phyloP scores from a whole-genome alignment of 2,113 vertebrate species.

The Pachypanchax playfairii region DNA sequence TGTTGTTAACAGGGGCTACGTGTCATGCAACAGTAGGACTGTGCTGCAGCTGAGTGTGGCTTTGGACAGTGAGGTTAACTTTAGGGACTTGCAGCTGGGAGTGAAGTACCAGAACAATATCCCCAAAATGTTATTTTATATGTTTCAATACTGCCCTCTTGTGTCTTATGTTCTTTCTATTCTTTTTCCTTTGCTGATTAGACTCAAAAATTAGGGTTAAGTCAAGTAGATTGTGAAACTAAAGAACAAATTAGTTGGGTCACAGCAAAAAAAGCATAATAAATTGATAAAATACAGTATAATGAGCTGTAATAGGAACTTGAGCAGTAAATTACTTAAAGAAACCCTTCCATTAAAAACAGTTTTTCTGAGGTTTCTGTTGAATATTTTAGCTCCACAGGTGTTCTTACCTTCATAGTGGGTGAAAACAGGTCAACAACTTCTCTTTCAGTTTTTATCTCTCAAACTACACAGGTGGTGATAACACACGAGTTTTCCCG shows the following conservation, averaged over 20 bases:
- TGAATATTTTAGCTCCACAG: no score
- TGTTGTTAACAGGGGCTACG: conserved; percentile 11
- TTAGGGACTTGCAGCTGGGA: conserved; percentile 2
- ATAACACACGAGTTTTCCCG: no score
- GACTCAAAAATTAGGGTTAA: neutral
- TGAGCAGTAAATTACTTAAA: no score
- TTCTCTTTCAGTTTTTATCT: no score
- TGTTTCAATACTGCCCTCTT: conserved; percentile 79
- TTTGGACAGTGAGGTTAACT: conserved; percentile 25
- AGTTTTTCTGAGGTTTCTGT: no score
- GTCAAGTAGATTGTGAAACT: no score
- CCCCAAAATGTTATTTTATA: neutral
- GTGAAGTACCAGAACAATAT: neutral
- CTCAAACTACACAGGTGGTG: no score
- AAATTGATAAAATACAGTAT: no score
- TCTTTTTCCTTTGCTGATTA: neutral
- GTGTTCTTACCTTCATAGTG: no score
- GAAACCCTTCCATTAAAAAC: no score
- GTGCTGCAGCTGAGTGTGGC: conserved; percentile 25
- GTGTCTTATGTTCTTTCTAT: conserved; percentile 36
- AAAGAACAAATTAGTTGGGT: neutral
- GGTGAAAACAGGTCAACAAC: no score
- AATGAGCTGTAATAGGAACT: no score
- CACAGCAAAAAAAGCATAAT: neutral
- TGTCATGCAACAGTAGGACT: conserved; percentile 29